Base-by-base conservation (phyloP, 2,888 invertebrate genomes). In the Copidosoma aretas region DNA sequence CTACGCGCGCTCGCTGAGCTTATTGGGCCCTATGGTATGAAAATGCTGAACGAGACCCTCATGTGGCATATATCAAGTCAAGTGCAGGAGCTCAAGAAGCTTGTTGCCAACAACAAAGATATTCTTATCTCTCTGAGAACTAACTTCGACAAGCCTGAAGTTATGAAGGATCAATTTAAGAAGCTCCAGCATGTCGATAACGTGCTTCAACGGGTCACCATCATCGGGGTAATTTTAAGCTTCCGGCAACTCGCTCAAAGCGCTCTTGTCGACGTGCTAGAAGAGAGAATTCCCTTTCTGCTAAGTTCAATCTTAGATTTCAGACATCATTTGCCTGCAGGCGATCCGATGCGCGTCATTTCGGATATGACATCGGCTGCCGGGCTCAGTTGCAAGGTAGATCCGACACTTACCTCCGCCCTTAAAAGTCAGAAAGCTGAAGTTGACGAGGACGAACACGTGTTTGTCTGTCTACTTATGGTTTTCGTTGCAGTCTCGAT, bases 61-160 rank as follows among this genome's bases (percentile, higher is more conserved):
- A 97, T 98, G 94, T 97, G 97, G 95, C 98, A 98, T 81, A 97
- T 98, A 75, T 93, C 98, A 15, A 95, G 95, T 81, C 99, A 99
- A 86, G 97, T 99, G 15, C 94, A 95, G 77, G 99, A 99, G 82
- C 85, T 99, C 46, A 98, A 97, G 84, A 91, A 93, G 73, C 86
- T 98, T 70, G 98, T 98, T 0, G 89, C 93, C 43, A 89, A 91
- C 66, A 98, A 99, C 83, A 97, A 97, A 81, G 98, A 98, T 74
- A 91, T 95, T 17, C 86, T 99, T 12, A 90, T 94, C 71, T 91
- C 93, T 71, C 85, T 99, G 54, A 87, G 99, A 76, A 97, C 97
- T 1, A 97, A 96, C 84, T 99, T 98, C 81, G 99, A 99, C 82
- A 98, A 99, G 81, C 98, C 98, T 0, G 98, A 98, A 77, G 91